Evolutionary conservation across 2,797 vertebrate species (phyloP), one percentile per base, ranked within the genome.

Genomic region (Spea hammondii): DNA sequence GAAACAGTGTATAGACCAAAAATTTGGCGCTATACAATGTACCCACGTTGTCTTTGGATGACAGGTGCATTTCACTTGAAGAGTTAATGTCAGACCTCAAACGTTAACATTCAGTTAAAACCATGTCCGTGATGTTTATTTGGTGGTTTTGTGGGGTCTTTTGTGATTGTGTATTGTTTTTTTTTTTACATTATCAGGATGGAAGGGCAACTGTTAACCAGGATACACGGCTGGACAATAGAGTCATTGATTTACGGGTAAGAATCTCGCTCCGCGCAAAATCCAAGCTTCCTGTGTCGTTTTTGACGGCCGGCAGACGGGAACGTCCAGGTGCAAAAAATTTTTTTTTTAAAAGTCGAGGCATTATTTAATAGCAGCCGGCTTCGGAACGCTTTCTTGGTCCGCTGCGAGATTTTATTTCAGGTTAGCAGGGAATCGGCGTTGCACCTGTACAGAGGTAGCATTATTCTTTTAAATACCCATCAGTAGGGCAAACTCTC

Each of bases 131-230:
- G 55, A 59, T 59, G 7, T 59, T 59, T 32, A 32, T 32, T 32
- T 59, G 12, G 8, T 59, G 49, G 7, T 13, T 44, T 72, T 55
- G 48, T 72, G 64, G 54, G 77, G 14, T 57, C 6, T 12, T 53
- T 10, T 59, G 85, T 88, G 87, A 88, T 32, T 79, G 76, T 59
- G 76, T 71, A 64, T 72, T 48, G 47, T 47, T 65, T 57, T 78
- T 68, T 79, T 72, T 77, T 71, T 70, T 78, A 62, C 84, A 88
- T 83, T 84, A 88, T 83, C 85, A 99, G 97, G 97, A 99, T 89
- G 96, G 96, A 89, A 95, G 97, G 95, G 97, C 97, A 80, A 99
- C 97, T 6, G 97, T 99, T 83, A 99, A 99, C 88, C 97, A 99
- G 85, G 97, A 99, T 93, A 99, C 97, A 84, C 93, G 91, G 86